These are phyloP conservation scores for Eulemur albifrons DNA, from an alignment of 2,797 vertebrate genomes.

Conservation along the genomic window DNA sequence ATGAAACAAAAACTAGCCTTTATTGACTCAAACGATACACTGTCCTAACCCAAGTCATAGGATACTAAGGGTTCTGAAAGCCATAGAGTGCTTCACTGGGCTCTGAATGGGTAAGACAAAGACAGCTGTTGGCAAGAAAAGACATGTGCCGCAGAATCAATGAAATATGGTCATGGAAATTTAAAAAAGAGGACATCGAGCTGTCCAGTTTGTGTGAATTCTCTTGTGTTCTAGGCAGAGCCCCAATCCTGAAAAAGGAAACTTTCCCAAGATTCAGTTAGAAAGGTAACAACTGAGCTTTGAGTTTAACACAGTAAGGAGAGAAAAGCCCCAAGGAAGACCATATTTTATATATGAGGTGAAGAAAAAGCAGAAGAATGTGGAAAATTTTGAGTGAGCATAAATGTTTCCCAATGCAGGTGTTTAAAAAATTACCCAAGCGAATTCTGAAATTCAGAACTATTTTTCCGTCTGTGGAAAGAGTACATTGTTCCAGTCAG, in stretches of 20 bases:
- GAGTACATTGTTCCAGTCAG: background rate
- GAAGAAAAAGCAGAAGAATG: background rate
- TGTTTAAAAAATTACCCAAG: background rate
- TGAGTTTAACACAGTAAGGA: background rate
- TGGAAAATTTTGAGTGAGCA: background rate
- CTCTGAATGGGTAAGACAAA: background rate
- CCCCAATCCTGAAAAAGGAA: background rate
- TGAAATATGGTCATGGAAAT: background rate
- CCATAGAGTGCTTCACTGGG: background rate
- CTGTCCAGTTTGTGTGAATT: background rate
- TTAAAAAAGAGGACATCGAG: too few relatives aligned
- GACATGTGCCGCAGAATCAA: background rate
- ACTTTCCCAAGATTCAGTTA: background rate
- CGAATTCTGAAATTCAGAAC: constrained; percentile 23
- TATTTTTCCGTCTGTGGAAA: constrained; percentile 13
- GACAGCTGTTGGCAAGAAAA: background rate
- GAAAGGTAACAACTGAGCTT: background rate
- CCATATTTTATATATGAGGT: background rate
- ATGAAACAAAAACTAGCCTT: background rate
- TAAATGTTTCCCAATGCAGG: background rate
- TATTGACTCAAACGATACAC: background rate
- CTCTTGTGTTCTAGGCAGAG: background rate
- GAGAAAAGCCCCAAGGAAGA: background rate
- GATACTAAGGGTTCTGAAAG: background rate
- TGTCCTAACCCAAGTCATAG: background rate